phyloP scores from a whole-genome alignment of 2,888 invertebrate species.

The Rotaria macrura region DNA sequence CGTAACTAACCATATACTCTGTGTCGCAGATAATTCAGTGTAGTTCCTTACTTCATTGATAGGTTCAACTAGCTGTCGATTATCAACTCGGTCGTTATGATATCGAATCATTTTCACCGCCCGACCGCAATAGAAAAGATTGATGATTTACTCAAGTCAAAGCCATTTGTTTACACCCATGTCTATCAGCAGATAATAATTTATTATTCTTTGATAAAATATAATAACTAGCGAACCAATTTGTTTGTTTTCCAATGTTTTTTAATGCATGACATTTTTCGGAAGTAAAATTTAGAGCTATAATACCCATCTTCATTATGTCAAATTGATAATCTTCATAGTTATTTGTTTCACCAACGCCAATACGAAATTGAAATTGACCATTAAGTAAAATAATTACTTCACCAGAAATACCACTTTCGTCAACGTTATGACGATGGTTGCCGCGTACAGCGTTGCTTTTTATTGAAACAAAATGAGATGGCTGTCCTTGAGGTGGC shows the following conservation, averaged over 20 bases:
- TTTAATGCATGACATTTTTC: slow-evolving; percentile 14
- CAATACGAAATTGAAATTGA: slow-evolving; percentile 9
- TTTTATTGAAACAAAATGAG: neutral
- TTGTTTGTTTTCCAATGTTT: slow-evolving; percentile 8
- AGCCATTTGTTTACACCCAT: neutral
- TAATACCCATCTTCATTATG: neutral
- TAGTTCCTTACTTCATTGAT: neutral
- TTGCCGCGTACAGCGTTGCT: neutral
- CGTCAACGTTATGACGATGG: neutral
- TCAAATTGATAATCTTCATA: neutral
- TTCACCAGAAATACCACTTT: neutral
- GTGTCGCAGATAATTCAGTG: no score
- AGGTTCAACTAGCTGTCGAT: neutral
- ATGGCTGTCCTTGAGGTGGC: neutral
- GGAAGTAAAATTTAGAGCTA: neutral
- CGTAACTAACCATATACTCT: neutral
- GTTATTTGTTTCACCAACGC: neutral
- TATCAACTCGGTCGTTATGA: neutral
- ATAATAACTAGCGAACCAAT: slow-evolving; percentile 17
- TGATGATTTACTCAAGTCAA: neutral
- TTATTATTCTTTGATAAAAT: neutral
- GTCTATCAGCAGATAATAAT: neutral
- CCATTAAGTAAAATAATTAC: neutral
- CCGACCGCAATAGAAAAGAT: neutral
- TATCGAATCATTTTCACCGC: neutral